A percentile compares a stretch with the other conserved stretches of the same genome.
Evolutionary conservation across 2,888 invertebrate species (phyloP).

Genomic region (Epistrophella euchroma): DNA sequence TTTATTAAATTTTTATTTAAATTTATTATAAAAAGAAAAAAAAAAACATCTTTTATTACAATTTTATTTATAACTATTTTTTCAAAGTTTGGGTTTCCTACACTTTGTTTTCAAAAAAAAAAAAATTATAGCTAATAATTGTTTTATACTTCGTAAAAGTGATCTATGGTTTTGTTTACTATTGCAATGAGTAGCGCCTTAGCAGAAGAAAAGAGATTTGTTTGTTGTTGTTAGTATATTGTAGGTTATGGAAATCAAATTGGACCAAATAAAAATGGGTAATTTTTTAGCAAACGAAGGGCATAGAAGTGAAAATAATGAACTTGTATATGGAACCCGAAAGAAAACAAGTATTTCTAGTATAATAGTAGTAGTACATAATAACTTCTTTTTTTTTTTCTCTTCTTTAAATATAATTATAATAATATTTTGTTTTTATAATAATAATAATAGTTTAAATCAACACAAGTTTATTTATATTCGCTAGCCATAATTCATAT

Average conservation of each 20-base stretch:
- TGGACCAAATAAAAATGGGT: not conserved
- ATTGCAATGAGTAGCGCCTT: constrained; percentile 5
- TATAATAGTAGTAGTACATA: constrained; percentile 58
- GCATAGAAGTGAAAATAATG: not conserved
- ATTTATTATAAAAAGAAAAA: constrained; percentile 56
- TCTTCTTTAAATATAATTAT: constrained; percentile 50
- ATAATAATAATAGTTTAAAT: constrained; percentile 71
- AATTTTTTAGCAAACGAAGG: not conserved
- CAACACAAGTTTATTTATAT: constrained; percentile 60
- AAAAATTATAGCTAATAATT: constrained; percentile 17
- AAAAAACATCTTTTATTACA: constrained; percentile 59
- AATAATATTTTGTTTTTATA: constrained; percentile 47
- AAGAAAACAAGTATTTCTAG: constrained; percentile 60
- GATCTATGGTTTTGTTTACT: constrained; percentile 32
- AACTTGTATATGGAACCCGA: constrained; percentile 52
- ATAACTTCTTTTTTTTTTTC: constrained; percentile 67
- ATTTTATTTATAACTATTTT: constrained; percentile 50
- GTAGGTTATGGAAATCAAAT: not conserved
- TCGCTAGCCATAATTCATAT: constrained; percentile 84
- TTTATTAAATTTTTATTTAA: constrained; percentile 44
- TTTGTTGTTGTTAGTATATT: constrained; percentile 5
- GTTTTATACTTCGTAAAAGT: constrained; percentile 10
- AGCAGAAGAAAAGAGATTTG: constrained; percentile 3
- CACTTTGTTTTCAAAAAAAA: constrained; percentile 53
- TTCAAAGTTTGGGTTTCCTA: constrained; percentile 58